Base-by-base conservation (phyloP, 2,113 vertebrate species). In the Bostrychus sinensis region DNA sequence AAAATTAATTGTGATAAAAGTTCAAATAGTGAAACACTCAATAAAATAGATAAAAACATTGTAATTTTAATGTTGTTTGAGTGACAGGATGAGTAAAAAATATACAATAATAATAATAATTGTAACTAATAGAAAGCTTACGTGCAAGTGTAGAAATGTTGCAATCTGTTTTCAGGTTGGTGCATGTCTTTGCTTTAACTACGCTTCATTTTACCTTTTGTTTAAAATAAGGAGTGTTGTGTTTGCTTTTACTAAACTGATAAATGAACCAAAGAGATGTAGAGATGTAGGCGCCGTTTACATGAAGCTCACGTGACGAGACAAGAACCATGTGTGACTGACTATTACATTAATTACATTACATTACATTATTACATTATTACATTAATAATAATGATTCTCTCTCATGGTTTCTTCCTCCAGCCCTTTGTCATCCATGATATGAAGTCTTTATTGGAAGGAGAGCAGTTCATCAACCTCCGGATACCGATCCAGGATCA, bases 381-480 rank as follows among this genome's bases (percentile, higher is more conserved):
- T n/a, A n/a, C n/a, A n/a, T n/a, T n/a, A n/a, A n/a, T 48, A 45
- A 45, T 8, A 1, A 4, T 53, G 11, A 43, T 22, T 22, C 4
- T 37, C 20, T 66, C 23, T 16, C 26, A 17, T 20, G 26, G 19
- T 20, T 22, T 42, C 19, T 30, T 13, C 22, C 25, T 68, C 1
- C 57, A 99, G 97, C 97, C 97, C 0, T 98, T 98, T 56, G 95
- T 99, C 70, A 98, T 99, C 86, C 96, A 99, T 22, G 97, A 99
- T 84, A 96, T 98, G 95, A 96, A 97, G 89, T 98, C 97, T 77
- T 78, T 99, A 46, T 93, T 93, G 91, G 96, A 97, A 84, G 97
- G 96, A 25, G 95, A 99, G 76, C 96, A 98, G 73, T 94, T 97
- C 58, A 96, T 99, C 82, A 96, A 95, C 73, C 94, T 92, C 79